These are phyloP conservation scores for Agrilus cyanescens DNA, from an alignment of 2,888 invertebrate species.

Conservation along the genomic window DNA sequence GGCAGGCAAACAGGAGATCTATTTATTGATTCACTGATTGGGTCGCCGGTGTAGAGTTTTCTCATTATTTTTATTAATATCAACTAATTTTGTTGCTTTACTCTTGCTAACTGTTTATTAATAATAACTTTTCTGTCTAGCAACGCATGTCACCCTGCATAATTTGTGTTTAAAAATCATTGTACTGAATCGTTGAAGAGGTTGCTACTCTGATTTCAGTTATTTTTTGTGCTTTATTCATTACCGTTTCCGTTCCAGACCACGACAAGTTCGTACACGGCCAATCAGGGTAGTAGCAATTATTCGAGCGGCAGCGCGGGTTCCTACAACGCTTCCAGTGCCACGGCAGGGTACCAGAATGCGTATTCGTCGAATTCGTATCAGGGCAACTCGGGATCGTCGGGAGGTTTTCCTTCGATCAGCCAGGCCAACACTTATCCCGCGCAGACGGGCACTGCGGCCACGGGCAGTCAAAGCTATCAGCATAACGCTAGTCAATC, in stretches of 20 bases:
- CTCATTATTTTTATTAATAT: neutral
- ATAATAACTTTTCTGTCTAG: neutral
- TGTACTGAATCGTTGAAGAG: too few relatives aligned
- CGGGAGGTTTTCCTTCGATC: constrained; percentile 28
- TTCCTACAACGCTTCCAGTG: constrained; percentile 26
- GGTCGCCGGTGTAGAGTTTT: neutral
- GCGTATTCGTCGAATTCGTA: constrained; percentile 29
- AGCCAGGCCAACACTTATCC: constrained; percentile 30
- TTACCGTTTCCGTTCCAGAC: constrained; percentile 29
- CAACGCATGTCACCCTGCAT: too few relatives aligned
- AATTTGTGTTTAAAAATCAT: too few relatives aligned
- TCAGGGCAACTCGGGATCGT: constrained; percentile 22
- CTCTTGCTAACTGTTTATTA: neutral
- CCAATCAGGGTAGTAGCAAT: constrained; percentile 27
- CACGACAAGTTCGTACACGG: constrained; percentile 33
- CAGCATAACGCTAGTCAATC: constrained; percentile 33
- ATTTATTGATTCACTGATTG: neutral
- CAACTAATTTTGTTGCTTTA: neutral
- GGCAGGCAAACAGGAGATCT: neutral
- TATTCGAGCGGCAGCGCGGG: constrained; percentile 30
- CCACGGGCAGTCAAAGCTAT: constrained; percentile 26
- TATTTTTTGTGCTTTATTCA: neutral
- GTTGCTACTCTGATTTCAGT: too few relatives aligned
- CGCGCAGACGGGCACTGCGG: constrained; percentile 3
- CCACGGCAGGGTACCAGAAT: constrained; percentile 28